Evolutionary conservation across 2,888 invertebrate species (phyloP).

Genomic region (Pristionchus fissidentatus): DNA sequence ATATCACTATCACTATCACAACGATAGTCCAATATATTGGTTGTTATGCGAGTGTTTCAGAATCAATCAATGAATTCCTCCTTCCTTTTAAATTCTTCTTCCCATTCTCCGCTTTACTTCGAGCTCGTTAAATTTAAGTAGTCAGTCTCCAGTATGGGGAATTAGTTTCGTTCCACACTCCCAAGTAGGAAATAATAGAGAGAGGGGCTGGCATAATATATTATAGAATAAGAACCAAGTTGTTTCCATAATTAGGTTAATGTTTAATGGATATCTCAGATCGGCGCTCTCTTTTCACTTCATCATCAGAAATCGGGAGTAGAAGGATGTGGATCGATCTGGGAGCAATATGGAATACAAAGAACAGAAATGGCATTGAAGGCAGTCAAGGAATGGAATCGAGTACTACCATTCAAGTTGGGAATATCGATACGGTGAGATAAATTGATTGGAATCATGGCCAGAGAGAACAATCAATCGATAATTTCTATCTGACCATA

Average conservation of each 20-base stretch:
- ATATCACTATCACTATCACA: no score
- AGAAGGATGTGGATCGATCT: conserved; percentile 81
- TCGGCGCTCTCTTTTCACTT: conserved; percentile 74
- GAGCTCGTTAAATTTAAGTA: background rate
- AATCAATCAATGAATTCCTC: background rate
- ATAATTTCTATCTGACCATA: background rate
- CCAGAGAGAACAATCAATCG: background rate
- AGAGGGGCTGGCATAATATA: no score
- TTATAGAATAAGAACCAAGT: no score
- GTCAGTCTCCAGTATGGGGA: background rate
- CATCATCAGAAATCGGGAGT: conserved; percentile 74
- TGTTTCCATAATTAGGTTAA: no score
- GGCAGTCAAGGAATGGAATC: conserved; percentile 79
- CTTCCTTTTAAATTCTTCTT: background rate
- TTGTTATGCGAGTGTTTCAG: background rate
- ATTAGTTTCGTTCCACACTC: conserved; percentile 21
- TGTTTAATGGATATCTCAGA: no score
- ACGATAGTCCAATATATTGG: background rate
- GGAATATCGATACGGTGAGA: conserved; percentile 77
- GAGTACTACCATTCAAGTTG: conserved; percentile 79
- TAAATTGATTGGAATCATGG: background rate
- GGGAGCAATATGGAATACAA: conserved; percentile 86
- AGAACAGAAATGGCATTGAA: conserved; percentile 78
- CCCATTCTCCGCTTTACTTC: background rate
- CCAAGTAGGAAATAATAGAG: background rate